Evolutionary conservation across 2,113 vertebrate genomes (phyloP), one percentile per base, ranked within the genome.

Genomic region (Rhegmatorhina hoffmannsi): DNA sequence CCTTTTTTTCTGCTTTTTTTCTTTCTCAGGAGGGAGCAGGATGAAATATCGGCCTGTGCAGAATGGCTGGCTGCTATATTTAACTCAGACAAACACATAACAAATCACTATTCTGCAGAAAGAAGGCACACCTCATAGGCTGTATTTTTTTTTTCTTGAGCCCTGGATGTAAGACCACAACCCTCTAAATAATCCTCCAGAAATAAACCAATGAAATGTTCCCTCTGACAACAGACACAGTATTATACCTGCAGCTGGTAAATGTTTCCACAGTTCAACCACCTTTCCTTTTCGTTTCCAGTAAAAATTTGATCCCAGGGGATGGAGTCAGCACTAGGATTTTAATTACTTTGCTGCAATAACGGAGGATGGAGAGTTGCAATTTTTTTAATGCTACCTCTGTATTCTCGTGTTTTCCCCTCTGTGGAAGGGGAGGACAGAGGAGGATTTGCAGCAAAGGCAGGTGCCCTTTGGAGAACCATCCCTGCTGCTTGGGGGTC

Each of bases 161-260:
- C 96, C 94, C 97, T 98, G 97, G 92, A 97, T 67, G 76, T 97
- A 97, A 98, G 98, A 98, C 98, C 98, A 97, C 98, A 98, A 96
- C 96, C 98, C 98, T 98, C 97, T 98, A 98, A 98, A 98, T 98
- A 98, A 98, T 98, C 98, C 98, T 98, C 96, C 97, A 98, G 98
- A 98, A 98, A 98, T 98, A 98, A 98, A 98, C 98, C 97, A 98
- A 98, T 97, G 98, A 98, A 98, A 98, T 92, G 88, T 96, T 97
- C 96, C 89, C 97, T 97, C 96, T 98, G 95, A 98, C 97, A 98
- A 98, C 98, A 98, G 98, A 98, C 97, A 90, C 92, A 49, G 97
- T 89, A 97, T 98, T 98, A 98, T 98, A 98, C 97, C 97, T 98
- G 97, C 97, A 98, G 97, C 98, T 98, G 98, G 96, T 95, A 98